Evolutionary conservation across 2,113 vertebrate genomes (phyloP).

Genomic region (Athene cunicularia): DNA sequence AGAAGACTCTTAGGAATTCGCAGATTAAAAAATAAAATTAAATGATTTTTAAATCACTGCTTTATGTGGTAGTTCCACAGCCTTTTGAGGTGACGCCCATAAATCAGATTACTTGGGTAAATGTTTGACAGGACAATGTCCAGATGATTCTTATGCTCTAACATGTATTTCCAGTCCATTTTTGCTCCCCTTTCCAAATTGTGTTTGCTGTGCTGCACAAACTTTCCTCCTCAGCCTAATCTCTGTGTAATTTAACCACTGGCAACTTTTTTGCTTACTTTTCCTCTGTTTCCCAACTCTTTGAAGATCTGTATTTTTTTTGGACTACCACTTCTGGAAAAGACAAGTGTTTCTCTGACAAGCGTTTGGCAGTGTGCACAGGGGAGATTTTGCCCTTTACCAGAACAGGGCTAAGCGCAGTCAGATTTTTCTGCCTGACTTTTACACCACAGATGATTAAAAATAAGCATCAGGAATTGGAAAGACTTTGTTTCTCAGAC

Average conservation of each 20-base stretch:
- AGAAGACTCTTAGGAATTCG: not conserved
- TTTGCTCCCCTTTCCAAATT: not conserved
- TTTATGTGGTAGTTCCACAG: not conserved
- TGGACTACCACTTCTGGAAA: not conserved
- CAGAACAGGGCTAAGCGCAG: not conserved
- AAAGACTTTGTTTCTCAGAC: not conserved
- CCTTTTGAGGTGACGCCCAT: not conserved
- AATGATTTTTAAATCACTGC: not conserved
- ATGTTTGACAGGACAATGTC: slow-evolving; percentile 43
- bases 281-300: not conserved
- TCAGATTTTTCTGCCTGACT: not conserved
- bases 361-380: not conserved
- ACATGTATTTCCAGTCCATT: not conserved
- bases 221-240: slow-evolving; percentile 11
- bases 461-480: not conserved
- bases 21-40: not conserved
- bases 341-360: not conserved
- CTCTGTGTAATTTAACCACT: not conserved
- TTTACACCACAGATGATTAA: slow-evolving; percentile 14
- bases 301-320: slow-evolving; percentile 30
- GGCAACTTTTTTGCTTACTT: slow-evolving; percentile 5
- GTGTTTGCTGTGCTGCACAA: not conserved
- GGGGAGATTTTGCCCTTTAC: not conserved
- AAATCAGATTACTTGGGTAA: not conserved
- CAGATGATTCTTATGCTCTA: not conserved